These are phyloP conservation scores for Acarapis woodi DNA, from an alignment of 1,140 invertebrate genomes.

Conservation along the genomic window DNA sequence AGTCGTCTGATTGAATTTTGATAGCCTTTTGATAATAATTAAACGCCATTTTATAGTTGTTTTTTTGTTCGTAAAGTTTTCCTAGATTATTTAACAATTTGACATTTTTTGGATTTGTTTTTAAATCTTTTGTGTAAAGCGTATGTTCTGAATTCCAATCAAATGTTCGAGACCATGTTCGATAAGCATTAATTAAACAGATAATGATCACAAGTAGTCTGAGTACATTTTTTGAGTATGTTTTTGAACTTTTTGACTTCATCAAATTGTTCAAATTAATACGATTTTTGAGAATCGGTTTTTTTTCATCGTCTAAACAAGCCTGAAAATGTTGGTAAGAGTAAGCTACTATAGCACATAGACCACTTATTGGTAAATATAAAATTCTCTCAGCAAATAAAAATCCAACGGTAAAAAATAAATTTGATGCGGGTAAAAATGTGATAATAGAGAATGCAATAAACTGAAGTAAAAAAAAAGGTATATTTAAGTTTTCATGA, in stretches of 20 bases:
- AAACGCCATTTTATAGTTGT: slow-evolving; percentile 50
- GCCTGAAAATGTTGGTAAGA: slow-evolving; percentile 27
- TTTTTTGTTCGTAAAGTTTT: slow-evolving; percentile 62
- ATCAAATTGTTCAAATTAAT: no score
- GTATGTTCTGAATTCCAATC: no score
- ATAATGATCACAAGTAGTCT: no score
- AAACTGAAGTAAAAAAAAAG: slow-evolving; percentile 40
- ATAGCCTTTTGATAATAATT: slow-evolving; percentile 66
- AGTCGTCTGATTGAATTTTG: no score
- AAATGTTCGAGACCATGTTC: no score
- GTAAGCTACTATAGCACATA: slow-evolving; percentile 54
- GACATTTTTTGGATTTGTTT: slow-evolving; percentile 67
- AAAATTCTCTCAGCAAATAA: slow-evolving; percentile 81
- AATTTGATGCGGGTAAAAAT: slow-evolving; percentile 78
- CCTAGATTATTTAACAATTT: slow-evolving; percentile 93
- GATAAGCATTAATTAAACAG: no score
- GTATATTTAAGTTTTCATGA: no score
- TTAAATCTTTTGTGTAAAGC: slow-evolving; percentile 65
- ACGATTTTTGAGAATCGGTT: no score
- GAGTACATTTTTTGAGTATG: no score
- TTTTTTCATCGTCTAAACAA: no score
- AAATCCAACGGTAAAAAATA: slow-evolving; percentile 82
- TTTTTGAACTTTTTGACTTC: no score
- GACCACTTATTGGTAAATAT: slow-evolving; percentile 81
- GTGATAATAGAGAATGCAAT: slow-evolving; percentile 37